Conservation (phyloP, 2,113 vertebrate genomes). For the Myrmophylax atrothorax region DNA sequence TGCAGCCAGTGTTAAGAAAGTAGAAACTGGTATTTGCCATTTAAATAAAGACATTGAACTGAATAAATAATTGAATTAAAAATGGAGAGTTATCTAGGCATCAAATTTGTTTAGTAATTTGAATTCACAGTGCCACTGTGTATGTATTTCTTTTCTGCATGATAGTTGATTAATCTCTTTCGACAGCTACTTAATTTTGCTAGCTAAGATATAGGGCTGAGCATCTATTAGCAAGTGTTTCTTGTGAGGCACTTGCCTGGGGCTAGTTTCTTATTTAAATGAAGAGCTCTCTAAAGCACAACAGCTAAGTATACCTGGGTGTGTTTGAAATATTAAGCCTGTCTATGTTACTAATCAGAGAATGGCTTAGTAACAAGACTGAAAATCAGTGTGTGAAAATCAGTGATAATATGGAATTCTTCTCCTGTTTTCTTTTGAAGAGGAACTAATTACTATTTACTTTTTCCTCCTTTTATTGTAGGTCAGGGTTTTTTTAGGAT, state of each 20-base stretch:
- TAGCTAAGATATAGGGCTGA: slow-evolving; percentile 12
- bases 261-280: background rate
- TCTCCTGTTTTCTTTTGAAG: background rate
- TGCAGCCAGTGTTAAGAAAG: slow-evolving; percentile 21
- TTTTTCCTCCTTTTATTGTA: background rate
- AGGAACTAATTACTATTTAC: background rate
- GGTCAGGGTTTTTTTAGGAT: background rate
- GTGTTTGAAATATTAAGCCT: background rate
- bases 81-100: slow-evolving; percentile 32
- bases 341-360: background rate
- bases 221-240: slow-evolving; percentile 10
- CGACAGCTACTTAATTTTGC: slow-evolving; percentile 52
- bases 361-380: background rate
- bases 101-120: slow-evolving; percentile 15
- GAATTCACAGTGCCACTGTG: slow-evolving; percentile 6
- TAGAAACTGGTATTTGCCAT: background rate
- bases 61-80: slow-evolving; percentile 61
- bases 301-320: background rate
- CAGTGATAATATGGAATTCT: background rate
- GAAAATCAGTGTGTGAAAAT: background rate
- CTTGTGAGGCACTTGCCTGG: background rate
- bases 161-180: slow-evolving; percentile 50
- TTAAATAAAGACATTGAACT: slow-evolving; percentile 30
- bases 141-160: slow-evolving; percentile 28
- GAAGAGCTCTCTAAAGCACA: background rate